Evolutionary conservation across 2,797 vertebrate genomes (phyloP).

Genomic region (Chrysocyon brachyurus): DNA sequence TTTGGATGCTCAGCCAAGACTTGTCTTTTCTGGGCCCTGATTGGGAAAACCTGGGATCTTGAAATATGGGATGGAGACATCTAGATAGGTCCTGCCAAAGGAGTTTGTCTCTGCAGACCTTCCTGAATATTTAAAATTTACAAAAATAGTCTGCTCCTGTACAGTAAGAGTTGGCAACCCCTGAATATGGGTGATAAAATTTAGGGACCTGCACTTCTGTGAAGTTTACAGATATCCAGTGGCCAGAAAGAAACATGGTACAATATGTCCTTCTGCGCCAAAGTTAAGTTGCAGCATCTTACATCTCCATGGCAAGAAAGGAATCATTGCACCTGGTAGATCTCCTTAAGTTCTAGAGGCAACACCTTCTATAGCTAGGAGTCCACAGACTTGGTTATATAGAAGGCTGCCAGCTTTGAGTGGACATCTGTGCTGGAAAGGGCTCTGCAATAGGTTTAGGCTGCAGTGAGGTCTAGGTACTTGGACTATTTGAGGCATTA

Average conservation of each 20-base stretch:
- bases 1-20: background rate
- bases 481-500: background rate
- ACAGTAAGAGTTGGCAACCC: background rate
- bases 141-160: background rate
- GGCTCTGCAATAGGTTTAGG: background rate
- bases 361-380: too few relatives aligned
- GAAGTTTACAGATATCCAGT: background rate
- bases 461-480: too few relatives aligned
- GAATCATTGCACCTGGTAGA: background rate
- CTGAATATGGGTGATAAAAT: background rate
- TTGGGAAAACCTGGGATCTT: slow-evolving; percentile 1
- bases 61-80: background rate
- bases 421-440: background rate
- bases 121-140: background rate
- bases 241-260: background rate
- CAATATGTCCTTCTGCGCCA: background rate
- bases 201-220: background rate
- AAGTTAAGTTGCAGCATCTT: background rate
- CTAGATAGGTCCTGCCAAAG: background rate
- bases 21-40: background rate
- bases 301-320: background rate
- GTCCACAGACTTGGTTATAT: background rate
- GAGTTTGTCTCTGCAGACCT: background rate
- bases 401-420: background rate
- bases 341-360: background rate